Evolutionary conservation across 2,797 vertebrate species (phyloP), one percentile per base, ranked within the genome.

Genomic region (Potorous gilbertii): DNA sequence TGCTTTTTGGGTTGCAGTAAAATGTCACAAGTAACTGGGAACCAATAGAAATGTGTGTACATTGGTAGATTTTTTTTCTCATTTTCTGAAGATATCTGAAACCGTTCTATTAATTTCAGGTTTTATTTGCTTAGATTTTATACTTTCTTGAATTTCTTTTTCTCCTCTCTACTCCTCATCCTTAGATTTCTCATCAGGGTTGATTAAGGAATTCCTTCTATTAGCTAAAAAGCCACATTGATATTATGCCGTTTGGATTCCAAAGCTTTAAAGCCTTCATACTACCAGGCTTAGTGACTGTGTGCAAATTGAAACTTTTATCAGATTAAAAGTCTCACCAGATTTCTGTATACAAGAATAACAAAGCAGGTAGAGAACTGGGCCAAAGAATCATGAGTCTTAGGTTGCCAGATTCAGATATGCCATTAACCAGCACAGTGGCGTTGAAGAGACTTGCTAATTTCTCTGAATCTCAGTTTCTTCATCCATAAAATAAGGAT

Each of bases 341-440:
- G 31, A 93, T 66, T 91, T 59, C 62, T 90, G 55, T 93, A 54
- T 55, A 92, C 24, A 92, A 93, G 91, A 92, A 46, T n/a, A 95
- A 52, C 92, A 87, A 27, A 12, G 8, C 40, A 87, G 9, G 3
- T 50, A 1, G 12, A 4, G 13, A 34, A 52, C 9, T 55, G 21
- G 56, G 54, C 8, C 8, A 62, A 46, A 27, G 0, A 52, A 9
- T 28, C n/a, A 87, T 24, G 92, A 62, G 24, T 92, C 27, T 12
- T 94, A 16, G 55, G 34, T 50, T 52, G 52, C 1, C 4, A 56
- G 2, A 2, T 18, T 62, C 21, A 56, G 8, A 29, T 0, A 56
- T 56, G 3, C 13, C 29, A 40, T 12, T 16, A 87, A 18, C 1
- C 93, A 4, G 9, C 11, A 10, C 50, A 40, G 52, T 54, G n/a